Conservation (phyloP, 2,888 invertebrate species). For the Yponomeuta malinellus region DNA sequence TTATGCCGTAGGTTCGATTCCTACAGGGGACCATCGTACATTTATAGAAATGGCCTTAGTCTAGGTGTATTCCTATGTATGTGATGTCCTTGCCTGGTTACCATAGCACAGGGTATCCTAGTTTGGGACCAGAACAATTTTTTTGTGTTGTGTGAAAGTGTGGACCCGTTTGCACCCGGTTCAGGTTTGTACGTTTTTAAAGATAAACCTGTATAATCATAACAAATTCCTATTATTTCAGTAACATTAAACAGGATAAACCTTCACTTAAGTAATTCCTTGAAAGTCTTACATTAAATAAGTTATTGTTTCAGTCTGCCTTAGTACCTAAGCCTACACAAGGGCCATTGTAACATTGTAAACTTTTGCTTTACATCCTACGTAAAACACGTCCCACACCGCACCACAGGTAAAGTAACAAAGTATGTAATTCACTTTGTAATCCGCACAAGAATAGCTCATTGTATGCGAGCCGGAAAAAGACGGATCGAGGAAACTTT, state of each 20-base stretch:
- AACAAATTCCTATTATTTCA: neutral
- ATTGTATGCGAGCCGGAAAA: conserved; percentile 37
- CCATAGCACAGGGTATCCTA: no score
- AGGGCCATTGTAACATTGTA: neutral
- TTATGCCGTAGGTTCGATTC: no score
- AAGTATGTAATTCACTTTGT: conserved; percentile 47
- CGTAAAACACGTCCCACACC: neutral
- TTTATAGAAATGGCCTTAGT: no score
- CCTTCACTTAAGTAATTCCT: neutral
- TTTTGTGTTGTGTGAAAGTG: no score
- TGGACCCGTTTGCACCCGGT: no score
- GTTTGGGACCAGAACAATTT: no score
- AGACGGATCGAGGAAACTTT: conserved; percentile 23
- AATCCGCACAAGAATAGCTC: conserved; percentile 49
- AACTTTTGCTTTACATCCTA: conserved; percentile 5
- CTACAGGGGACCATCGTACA: no score
- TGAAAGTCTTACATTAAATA: neutral
- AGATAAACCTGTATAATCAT: no score
- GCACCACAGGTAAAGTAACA: conserved; percentile 30
- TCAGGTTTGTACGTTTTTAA: no score
- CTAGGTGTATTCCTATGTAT: no score
- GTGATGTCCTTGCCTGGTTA: no score
- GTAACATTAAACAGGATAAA: neutral
- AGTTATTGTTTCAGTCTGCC: neutral
- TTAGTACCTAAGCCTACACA: neutral